A percentile compares a stretch with the other conserved stretches of the same genome.
phyloP scores from a whole-genome alignment of 2,797 vertebrate species.

The Synanceia verrucosa region DNA sequence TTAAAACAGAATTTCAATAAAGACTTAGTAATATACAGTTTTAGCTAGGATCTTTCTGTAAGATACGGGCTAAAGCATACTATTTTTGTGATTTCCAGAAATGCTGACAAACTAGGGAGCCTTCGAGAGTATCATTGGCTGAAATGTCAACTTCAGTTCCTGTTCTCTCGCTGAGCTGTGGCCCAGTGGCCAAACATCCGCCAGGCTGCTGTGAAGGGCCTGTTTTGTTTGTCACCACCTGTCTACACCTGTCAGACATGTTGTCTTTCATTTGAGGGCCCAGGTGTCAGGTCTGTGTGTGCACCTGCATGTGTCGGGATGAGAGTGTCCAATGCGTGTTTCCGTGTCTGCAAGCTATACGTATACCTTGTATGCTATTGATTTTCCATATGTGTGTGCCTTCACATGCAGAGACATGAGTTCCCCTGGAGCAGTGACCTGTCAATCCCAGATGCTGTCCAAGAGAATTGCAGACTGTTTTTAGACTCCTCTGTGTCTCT shows the following conservation, averaged over 20 bases:
- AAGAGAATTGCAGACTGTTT: conserved; percentile 31
- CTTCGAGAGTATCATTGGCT: background rate
- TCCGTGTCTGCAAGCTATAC: background rate
- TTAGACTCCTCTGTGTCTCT: conserved; percentile 19
- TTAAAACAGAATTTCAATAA: background rate
- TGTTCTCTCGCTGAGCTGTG: conserved; percentile 7
- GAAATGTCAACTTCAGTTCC: conserved; percentile 39
- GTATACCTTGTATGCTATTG: background rate
- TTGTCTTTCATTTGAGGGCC: conserved; percentile 49
- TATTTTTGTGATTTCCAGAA: background rate
- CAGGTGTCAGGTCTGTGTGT: conserved; percentile 14
- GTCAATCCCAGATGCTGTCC: conserved; percentile 37
- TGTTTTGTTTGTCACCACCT: conserved; percentile 63
- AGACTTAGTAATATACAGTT: background rate
- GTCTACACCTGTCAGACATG: conserved; percentile 59
- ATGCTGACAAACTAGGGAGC: background rate
- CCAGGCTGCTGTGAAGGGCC: conserved; percentile 44
- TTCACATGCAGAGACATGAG: conserved; percentile 16
- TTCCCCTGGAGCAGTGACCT: conserved; percentile 31
- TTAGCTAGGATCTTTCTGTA: background rate
- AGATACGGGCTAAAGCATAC: background rate
- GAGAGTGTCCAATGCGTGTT: background rate
- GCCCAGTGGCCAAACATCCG: conserved; percentile 41
- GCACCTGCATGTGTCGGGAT: background rate
- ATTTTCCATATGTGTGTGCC: conserved; percentile 27